Base-by-base conservation (phyloP, 2,888 invertebrate genomes). In the Philereme vetulata region DNA sequence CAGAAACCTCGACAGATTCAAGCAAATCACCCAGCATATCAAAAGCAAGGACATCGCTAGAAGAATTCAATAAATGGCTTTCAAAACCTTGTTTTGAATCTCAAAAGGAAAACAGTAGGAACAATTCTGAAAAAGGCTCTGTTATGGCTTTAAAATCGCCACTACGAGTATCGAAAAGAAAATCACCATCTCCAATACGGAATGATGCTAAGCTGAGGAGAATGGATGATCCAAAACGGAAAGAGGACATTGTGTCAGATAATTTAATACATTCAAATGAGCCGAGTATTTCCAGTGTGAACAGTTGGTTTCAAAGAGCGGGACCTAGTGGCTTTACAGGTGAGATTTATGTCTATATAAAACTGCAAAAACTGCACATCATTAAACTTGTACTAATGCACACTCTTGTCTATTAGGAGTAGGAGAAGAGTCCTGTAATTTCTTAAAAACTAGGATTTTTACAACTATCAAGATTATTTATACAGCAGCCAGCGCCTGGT, bases 271-370 rank as follows among this genome's bases (percentile, higher is more conserved):
- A 48, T 5, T 70, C 61, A 1, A 78, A 79, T 47, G 74, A 60
- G 0, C 65, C 70, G 0, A 83, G 80, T 6, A 47, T 67, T 0
- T 77, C 79, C 0, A 83, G 77, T 47, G 78, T 88, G 4, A 70
- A 78, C 5, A 80, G 84, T 5, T 88, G 88, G 88, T 73, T 87
- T 5, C 75, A 59, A 44, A 78, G 67, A 47, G 80, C 74, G 10
- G 74, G 67, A 0, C 71, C 76, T 0, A 36, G 64, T 0, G 56
- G 47, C 3, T 71, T 63, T 42, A 71, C 64, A 72, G 76, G 84
- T 84, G 64, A 42, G 8, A 40, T 40, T 40, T 6, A 36, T 4
- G 38, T 3, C 6, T 6, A 9, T 7, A 0, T 7, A 34, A 2
- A 10, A 34, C 35, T 4, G 4, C 6, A 36, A 36, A 11, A 4